phyloP scores from a whole-genome alignment of 2,797 vertebrate species.

The Aplochiton taeniatus region DNA sequence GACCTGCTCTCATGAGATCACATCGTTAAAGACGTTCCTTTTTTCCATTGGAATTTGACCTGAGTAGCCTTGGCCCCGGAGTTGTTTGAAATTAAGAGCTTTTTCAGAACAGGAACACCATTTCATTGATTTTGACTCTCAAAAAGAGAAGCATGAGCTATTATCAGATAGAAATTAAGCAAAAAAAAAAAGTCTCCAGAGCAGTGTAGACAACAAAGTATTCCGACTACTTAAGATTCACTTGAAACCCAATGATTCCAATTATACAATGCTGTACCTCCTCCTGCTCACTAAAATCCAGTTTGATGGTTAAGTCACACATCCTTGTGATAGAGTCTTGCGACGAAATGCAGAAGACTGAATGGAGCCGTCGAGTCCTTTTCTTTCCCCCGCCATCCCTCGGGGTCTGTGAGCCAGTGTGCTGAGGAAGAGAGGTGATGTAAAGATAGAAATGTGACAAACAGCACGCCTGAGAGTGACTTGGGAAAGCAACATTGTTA shows the following conservation, averaged over 20 bases:
- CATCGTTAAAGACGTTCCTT: background rate
- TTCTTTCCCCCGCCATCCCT: too few species aligned
- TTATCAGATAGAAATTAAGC: background rate
- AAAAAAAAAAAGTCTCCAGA: background rate
- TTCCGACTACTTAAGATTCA: too few species aligned
- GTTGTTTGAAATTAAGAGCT: background rate
- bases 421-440: background rate
- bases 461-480: background rate
- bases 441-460: background rate
- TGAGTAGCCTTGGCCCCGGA: background rate
- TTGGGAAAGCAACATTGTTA: background rate
- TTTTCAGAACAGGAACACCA: too few species aligned
- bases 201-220: too few species aligned
- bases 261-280: too few species aligned
- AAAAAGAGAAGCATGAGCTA: background rate
- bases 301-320: too few species aligned
- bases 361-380: too few species aligned
- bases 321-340: too few species aligned
- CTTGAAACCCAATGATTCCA: too few species aligned
- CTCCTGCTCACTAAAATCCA: too few species aligned
- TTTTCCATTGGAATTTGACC: slow-evolving; percentile 6
- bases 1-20: background rate
- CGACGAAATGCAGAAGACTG: too few species aligned
- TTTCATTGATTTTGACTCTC: too few species aligned
- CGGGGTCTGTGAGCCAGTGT: background rate